Base-by-base conservation (phyloP, 2,888 invertebrate species). In the Lasioglossum villosulum region DNA sequence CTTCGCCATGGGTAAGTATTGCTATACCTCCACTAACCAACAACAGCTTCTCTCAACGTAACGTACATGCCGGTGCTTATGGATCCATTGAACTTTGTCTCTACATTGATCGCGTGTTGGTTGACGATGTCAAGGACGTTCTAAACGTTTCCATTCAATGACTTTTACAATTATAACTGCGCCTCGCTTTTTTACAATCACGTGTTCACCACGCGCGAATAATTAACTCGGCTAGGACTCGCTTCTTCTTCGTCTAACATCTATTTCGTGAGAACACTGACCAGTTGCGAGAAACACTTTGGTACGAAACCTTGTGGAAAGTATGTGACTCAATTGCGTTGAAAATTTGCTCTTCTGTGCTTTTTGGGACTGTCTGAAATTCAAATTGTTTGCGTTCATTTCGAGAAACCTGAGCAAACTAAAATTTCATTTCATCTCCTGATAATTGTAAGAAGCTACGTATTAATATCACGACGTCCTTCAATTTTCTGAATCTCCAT, bases 1-100 rank as follows among this genome's bases (percentile, higher is more conserved):
- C 23, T 79, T 75, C 37, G 8, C 52, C n/a, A 78, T 84, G 75
- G 89, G 89, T 89, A 83, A 89, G 72, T 85, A 84, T 83, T 6
- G 8, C 34, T 19, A 63, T 63, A 16, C 5, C 30, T 16, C 4
- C 27, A 4, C 27, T 5, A 30, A 30, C 2, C 27, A 30, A 30
- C 5, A 63, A 30, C 30, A 14, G 27, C 5, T 30, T 30, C 16
- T 16, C 10, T 23, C 52, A 3, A 52, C 52, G 23, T 23, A 52
- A 63, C 27, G 5, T 6, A 27, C 16, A 16, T 16, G 27, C 63
- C 30, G 30, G 63, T 16, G 27, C 0, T 12, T 2, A n/a, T 6
- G 16, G 16, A 10, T 39, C 75, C 27, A n/a, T 75, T 30, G 30
- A 75, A 45, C n/a, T 23, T 45, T 30, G 16, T 16, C 1, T 3